Percentiles rank a stretch among this genome's conserved stretches.
Evolutionary conservation across 1,140 invertebrate species (phyloP).

Genomic region (Eurosta solidaginis): DNA sequence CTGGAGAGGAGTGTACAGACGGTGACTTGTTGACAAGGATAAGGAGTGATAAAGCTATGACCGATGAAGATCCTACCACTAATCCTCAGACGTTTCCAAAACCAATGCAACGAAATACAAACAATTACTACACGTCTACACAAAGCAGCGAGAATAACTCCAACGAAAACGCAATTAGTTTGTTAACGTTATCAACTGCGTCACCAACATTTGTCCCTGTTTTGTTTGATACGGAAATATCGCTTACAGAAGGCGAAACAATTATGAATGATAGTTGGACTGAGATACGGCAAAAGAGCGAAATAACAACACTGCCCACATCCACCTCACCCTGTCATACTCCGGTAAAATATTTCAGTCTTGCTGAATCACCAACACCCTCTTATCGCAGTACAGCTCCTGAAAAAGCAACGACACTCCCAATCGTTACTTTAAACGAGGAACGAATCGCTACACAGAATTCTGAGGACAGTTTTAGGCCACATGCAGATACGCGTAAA

Average conservation of each 20-base stretch:
- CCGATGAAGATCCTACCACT: not conserved
- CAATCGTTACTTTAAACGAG: not conserved
- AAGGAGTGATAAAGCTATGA: not conserved
- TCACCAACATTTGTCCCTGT: constrained; percentile 32
- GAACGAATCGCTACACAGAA: not conserved
- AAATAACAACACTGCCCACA: constrained; percentile 44
- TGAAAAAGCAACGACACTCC: not conserved
- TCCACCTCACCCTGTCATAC: not conserved
- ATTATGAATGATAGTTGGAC: constrained; percentile 33
- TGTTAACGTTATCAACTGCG: not conserved
- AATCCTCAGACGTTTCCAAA: constrained; percentile 28
- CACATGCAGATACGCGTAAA: not conserved
- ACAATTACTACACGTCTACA: constrained; percentile 10
- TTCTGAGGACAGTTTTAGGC: not conserved
- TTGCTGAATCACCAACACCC: not conserved
- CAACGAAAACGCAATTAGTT: not conserved
- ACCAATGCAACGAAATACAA: constrained; percentile 38
- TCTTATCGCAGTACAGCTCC: constrained; percentile 31
- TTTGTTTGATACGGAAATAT: constrained; percentile 45
- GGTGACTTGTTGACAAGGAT: constrained; percentile 21
- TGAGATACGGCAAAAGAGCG: constrained; percentile 47
- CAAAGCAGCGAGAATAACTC: not conserved
- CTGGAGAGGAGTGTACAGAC: constrained; percentile 27
- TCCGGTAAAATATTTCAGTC: not conserved
- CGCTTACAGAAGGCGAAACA: constrained; percentile 35